Conservation (phyloP, 2,797 vertebrate genomes). For the Propithecus perrieri region DNA sequence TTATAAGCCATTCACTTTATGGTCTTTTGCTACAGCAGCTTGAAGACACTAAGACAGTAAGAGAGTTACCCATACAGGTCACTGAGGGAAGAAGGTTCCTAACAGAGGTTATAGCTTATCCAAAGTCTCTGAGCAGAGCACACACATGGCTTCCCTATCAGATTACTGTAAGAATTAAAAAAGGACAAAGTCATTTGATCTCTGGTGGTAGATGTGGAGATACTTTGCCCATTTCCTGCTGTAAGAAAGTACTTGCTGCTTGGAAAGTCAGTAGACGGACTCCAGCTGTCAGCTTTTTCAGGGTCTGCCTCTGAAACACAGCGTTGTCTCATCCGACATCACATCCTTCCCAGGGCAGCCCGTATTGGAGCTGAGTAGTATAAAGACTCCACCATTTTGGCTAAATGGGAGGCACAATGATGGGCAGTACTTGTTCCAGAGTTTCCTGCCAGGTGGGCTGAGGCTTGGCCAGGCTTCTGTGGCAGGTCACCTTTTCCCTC, state of each 20-base stretch:
- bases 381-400: background rate
- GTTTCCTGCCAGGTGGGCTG: background rate
- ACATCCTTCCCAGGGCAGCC: background rate
- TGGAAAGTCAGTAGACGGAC: background rate
- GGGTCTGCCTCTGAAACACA: background rate
- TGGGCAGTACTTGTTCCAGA: background rate
- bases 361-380: accelerated
- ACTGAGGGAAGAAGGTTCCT: background rate
- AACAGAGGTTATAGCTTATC: background rate
- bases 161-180: background rate
- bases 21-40: background rate
- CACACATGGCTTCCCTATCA: accelerated
- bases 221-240: background rate
- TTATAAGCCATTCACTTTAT: background rate
- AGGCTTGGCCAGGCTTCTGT: background rate
- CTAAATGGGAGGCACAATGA: background rate
- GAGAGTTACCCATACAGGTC: background rate
- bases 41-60: no score
- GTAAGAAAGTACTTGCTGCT: background rate
- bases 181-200: background rate
- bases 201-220: background rate
- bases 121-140: background rate
- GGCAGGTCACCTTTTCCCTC: background rate
- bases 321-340: accelerated
- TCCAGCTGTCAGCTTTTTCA: background rate